Percentiles rank a stretch among this genome's conserved stretches.
Evolutionary conservation across 2,797 vertebrate genomes (phyloP).

Genomic region (Propithecus perrieri): DNA sequence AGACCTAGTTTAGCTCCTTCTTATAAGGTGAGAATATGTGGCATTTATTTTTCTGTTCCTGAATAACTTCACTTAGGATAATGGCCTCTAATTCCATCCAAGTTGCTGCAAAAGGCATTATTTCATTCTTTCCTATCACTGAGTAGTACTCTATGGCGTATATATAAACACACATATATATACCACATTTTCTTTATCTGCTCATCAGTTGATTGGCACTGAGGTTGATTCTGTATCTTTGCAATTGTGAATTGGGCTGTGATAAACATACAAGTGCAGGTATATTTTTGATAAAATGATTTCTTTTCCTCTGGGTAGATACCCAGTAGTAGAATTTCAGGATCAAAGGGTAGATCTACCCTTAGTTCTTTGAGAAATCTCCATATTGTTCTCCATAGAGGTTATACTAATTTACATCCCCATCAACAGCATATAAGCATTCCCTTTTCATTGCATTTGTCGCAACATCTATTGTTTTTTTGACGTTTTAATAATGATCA

Average conservation of each 20-base stretch:
- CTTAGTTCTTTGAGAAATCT: not conserved
- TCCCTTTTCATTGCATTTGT: not conserved
- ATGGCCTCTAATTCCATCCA: not conserved
- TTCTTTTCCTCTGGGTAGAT: not conserved
- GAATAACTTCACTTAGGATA: not conserved
- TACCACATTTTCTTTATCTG: not conserved
- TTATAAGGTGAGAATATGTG: not conserved
- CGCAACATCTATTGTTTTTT: not conserved
- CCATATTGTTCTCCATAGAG: not conserved
- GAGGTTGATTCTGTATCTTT: not conserved
- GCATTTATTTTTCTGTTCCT: not conserved
- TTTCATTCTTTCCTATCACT: not conserved
- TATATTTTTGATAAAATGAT: not conserved
- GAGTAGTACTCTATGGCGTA: not conserved
- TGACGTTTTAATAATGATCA: not conserved
- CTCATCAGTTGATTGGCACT: not conserved
- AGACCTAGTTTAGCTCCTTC: not conserved
- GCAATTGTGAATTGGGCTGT: not conserved
- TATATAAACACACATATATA: not conserved
- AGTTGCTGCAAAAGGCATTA: not conserved
- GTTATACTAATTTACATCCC: not conserved
- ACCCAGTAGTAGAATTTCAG: not conserved
- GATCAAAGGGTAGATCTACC: not conserved
- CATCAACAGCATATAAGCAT: not conserved
- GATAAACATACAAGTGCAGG: not conserved